Evolutionary conservation across 64 coral and sea anemone genomes (phyloP).

Genomic region (Stichodactyla helianthus): DNA sequence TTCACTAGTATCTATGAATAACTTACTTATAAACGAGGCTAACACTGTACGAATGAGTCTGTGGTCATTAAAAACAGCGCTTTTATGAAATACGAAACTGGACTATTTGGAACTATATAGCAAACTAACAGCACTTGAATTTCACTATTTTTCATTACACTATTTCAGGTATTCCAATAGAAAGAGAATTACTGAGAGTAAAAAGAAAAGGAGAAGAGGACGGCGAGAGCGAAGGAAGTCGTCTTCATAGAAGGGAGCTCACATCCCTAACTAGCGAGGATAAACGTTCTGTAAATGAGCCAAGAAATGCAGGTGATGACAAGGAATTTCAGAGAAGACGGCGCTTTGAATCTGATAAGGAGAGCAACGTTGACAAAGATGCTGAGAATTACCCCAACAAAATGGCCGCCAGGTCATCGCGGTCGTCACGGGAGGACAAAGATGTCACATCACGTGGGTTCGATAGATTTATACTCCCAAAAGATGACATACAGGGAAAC

Average conservation of each 20-base stretch:
- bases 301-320: not conserved
- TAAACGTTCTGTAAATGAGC: not conserved
- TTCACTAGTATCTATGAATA: no score
- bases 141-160: not conserved
- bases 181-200: slow-evolving; percentile 49
- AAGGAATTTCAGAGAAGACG: slow-evolving; percentile 25
- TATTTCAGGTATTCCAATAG: slow-evolving; percentile 47
- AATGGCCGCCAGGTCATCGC: slow-evolving; percentile 73
- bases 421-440: slow-evolving; percentile 71
- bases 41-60: no score
- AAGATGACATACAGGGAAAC: slow-evolving; percentile 9
- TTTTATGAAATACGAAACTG: no score
- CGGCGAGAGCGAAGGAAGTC: not conserved
- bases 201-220: slow-evolving; percentile 49
- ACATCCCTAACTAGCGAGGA: not conserved
- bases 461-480: slow-evolving; percentile 51
- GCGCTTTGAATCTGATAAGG: slow-evolving; percentile 24
- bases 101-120: not conserved
- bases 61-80: no score
- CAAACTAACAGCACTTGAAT: not conserved
- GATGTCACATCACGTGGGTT: slow-evolving; percentile 61
- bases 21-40: no score
- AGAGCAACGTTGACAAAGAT: not conserved
- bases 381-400: slow-evolving; percentile 34
- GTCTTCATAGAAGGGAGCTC: slow-evolving; percentile 10